These are phyloP conservation scores for Lateolabrax maculatus DNA, from an alignment of 2,797 vertebrate species.

Conservation along the genomic window DNA sequence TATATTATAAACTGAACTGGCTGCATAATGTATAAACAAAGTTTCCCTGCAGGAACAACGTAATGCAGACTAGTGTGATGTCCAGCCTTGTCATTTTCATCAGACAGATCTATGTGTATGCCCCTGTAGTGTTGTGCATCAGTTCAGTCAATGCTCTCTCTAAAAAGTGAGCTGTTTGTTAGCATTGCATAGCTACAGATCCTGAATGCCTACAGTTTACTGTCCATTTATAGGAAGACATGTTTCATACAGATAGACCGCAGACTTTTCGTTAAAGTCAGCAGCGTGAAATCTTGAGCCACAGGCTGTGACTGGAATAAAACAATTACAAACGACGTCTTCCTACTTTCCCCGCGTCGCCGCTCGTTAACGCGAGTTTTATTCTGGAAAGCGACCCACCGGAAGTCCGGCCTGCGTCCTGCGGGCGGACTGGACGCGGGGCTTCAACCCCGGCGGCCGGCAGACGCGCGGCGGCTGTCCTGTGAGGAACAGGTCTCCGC, in stretches of 20 bases:
- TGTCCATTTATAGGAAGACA: background rate
- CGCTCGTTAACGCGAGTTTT: constrained; percentile 1
- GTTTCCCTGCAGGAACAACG: too few relatives aligned
- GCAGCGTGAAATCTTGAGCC: background rate
- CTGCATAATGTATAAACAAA: background rate
- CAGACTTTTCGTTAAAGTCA: background rate
- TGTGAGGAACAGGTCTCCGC: constrained; percentile 36
- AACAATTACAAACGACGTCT: too few relatives aligned
- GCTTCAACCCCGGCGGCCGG: constrained; percentile 3
- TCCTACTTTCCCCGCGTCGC: too few relatives aligned
- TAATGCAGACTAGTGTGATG: too few relatives aligned
- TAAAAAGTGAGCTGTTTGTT: too few relatives aligned
- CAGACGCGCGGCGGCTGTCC: background rate
- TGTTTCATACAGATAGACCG: background rate
- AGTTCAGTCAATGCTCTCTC: too few relatives aligned
- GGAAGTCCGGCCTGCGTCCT: constrained; percentile 11
- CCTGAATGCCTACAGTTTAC: background rate
- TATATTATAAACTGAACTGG: background rate
- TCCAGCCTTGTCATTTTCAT: too few relatives aligned
- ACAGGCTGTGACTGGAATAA: background rate
- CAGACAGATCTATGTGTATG: too few relatives aligned
- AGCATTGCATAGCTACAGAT: background rate
- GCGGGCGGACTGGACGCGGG: background rate
- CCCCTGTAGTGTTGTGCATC: too few relatives aligned
- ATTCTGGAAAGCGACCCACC: background rate